Evolutionary conservation across 2,113 vertebrate genomes (phyloP), one percentile per base, ranked within the genome.

Genomic region (Thalassoma bifasciatum): DNA sequence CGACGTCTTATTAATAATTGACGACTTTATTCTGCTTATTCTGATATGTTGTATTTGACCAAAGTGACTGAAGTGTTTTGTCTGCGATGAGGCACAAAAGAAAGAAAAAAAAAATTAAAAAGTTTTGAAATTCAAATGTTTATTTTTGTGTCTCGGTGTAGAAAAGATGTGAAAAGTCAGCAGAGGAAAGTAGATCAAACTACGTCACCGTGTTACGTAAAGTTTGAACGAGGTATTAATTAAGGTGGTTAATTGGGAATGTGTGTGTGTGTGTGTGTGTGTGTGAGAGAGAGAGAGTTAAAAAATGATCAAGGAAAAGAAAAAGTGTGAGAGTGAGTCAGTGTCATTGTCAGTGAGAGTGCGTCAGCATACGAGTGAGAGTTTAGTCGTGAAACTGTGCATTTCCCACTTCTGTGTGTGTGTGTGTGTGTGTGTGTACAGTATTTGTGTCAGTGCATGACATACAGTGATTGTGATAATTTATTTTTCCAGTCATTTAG

Each of bases 281-380:
- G 61, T 14, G 34, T 9, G 8, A 49, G 37, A 47, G 10, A 21
- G 38, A n/a, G n/a, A n/a, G n/a, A n/a, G n/a, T n/a, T 61, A 47
- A 50, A 13, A 23, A 73, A 11, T 22, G 47, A 69, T 63, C 14
- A 78, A 71, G 34, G 16, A 49, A 10, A 72, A 60, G 21, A 66
- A 77, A 66, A 66, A 3, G 71, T 81, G 83, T 75, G 79, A 78
- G 56, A 58, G 62, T 81, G 86, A 83, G 72, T 82, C 79, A 85
- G 11, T 50, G 11, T 50, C 57, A 66, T 63, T 82, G 72, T 75
- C 46, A 56, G n/a, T 46, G 65, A 0, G 12, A 72, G 63, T 83
- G 63, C 60, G 67, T 85, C 82, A 82, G 65, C 60, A 54, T 64
- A 70, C 65, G 30, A 75, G 79, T 68, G 80, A 74, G 50, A 81